A percentile compares a stretch with the other conserved stretches of the same genome.
Conservation (phyloP, 2,113 vertebrate genomes). For the Cyanoliseus patagonus region DNA sequence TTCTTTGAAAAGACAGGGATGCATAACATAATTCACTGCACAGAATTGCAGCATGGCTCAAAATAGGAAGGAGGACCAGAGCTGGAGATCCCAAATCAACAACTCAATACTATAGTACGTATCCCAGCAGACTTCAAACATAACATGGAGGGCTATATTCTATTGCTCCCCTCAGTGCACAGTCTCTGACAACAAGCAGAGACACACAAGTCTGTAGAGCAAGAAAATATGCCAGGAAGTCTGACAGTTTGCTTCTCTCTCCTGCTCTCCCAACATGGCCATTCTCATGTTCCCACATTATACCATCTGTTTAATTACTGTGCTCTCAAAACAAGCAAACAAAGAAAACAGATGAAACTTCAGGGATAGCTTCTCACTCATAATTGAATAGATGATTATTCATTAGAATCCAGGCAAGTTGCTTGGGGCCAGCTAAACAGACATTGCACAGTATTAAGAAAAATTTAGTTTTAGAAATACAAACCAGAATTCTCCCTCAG, state of each 20-base stretch:
- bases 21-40: background rate
- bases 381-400: constrained; percentile 64
- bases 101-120: too few species aligned
- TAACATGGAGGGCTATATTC: accelerated
- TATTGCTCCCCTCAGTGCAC: background rate
- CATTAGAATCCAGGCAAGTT: constrained; percentile 49
- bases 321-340: constrained; percentile 7
- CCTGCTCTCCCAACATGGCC: background rate
- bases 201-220: background rate
- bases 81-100: background rate
- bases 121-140: background rate
- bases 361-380: constrained; percentile 52
- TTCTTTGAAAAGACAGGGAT: background rate
- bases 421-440: constrained; percentile 27
- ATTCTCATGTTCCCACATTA: background rate
- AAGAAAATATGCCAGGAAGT: background rate
- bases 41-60: background rate
- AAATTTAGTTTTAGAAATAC: background rate
- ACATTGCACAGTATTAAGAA: background rate
- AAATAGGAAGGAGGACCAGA: background rate
- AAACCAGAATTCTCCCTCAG: background rate
- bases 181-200: background rate
- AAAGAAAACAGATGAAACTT: constrained; percentile 57
- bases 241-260: background rate
- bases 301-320: background rate